phyloP scores from a whole-genome alignment of 1,140 invertebrate species.

The Lucilia cuprina region DNA sequence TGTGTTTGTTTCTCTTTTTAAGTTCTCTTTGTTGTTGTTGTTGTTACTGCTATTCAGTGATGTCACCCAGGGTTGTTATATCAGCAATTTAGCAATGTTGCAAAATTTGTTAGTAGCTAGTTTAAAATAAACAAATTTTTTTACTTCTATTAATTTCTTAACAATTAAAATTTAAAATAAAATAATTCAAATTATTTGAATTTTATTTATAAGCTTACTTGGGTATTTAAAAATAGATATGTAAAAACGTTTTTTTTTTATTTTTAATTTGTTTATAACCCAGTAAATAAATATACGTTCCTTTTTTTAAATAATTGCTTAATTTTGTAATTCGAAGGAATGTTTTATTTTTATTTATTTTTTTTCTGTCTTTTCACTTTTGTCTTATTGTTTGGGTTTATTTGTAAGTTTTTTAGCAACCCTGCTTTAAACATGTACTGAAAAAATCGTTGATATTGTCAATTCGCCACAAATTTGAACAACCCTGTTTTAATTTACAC shows the following conservation, averaged over 20 bases:
- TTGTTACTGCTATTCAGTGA: not conserved
- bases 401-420: not conserved
- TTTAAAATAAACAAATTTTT: not conserved
- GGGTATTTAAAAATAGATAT: too few relatives aligned
- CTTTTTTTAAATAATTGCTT: too few relatives aligned
- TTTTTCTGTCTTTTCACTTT: too few relatives aligned
- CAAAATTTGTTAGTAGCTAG: not conserved
- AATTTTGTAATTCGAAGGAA: too few relatives aligned
- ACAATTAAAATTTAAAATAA: not conserved
- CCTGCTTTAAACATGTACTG: not conserved
- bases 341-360: too few relatives aligned
- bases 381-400: too few relatives aligned
- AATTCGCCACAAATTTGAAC: not conserved
- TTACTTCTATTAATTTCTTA: not conserved
- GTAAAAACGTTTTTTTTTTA: too few relatives aligned
- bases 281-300: too few relatives aligned
- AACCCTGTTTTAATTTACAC: not conserved
- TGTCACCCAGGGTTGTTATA: constrained; percentile 18
- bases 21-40: not conserved
- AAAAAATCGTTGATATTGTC: not conserved
- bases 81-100: not conserved
- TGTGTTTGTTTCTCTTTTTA: not conserved
- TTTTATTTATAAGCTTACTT: not conserved
- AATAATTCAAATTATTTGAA: not conserved
- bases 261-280: too few relatives aligned